These are phyloP conservation scores for Stictonetta naevosa DNA, from an alignment of 2,113 vertebrate species.

Conservation along the genomic window DNA sequence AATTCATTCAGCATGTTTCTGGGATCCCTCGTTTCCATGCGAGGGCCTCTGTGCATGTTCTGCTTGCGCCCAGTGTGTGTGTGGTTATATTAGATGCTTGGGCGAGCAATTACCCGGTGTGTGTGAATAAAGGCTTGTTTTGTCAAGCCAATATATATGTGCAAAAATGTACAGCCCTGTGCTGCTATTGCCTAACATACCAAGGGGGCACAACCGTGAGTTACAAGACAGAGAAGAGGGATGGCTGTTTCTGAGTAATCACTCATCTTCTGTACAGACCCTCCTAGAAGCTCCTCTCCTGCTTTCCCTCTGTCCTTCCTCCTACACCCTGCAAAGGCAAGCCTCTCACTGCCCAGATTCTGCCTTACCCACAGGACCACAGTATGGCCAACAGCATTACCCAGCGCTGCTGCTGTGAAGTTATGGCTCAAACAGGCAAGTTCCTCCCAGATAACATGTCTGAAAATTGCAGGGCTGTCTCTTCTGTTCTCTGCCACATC, in stretches of 20 bases:
- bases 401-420: not conserved
- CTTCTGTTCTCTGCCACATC: not conserved
- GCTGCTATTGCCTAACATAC: not conserved
- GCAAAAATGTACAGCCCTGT: not conserved
- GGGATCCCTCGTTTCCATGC: not conserved
- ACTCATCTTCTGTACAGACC: not conserved
- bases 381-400: not conserved
- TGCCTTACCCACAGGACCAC: not conserved
- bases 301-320: not conserved
- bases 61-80: not conserved
- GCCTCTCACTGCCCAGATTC: not conserved
- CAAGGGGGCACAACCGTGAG: not conserved
- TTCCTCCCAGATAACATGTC: not conserved
- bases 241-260: not conserved
- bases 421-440: not conserved
- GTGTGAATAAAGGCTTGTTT: constrained; percentile 11
- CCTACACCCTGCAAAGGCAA: not conserved
- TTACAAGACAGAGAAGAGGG: not conserved
- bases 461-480: not conserved
- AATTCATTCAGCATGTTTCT: constrained; percentile 35
- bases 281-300: not conserved
- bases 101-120: not conserved
- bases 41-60: not conserved
- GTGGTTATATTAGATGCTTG: not conserved
- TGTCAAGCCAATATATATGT: not conserved